Evolutionary conservation across 2,888 invertebrate species (phyloP), one percentile per base, ranked within the genome.

Genomic region (Aromia moschata): DNA sequence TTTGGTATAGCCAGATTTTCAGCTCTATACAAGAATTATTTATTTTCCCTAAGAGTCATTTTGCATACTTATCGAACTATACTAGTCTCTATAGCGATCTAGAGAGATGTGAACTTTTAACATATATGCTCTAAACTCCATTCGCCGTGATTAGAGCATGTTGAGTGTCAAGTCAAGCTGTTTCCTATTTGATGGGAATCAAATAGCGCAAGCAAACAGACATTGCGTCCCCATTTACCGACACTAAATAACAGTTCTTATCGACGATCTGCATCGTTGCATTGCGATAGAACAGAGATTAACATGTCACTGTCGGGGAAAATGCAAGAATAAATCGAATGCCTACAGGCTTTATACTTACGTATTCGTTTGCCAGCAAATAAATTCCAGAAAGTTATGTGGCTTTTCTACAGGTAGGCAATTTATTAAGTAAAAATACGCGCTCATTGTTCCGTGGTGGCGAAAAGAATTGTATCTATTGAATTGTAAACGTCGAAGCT

Each of bases 331-430:
- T 43, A 25, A 43, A 43, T 43, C n/a, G 11, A 20, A 43, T 25
- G 43, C 14, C 43, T 43, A 25, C 11, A 43, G 20, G 14, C 14
- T 20, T 18, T 25, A 43, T 12, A 20, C 20, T 25, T 43, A 40
- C 9, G 40, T 20, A 43, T 43, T 43, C 20, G 43, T 43, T 20
- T 25, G 14, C 20, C 25, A 25, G 20, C 18, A 43, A 12, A 43
- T 25, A 43, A 43, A 25, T 18, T 43, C 16, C 12, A 25, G 25
- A 43, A 43, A 25, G 43, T 43, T 43, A 12, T 43, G 25, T 3
- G 11, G 20, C 14, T 43, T 20, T 43, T 43, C 43, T 20, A 11
- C 9, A 1, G 20, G 20, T 5, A 25, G 7, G 43, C 11, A 41
- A 20, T 41, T 41, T 18, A 41, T 17, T 41, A 41, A 41, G n/a